Conservation (phyloP, 1,140 invertebrate species). For the Psilanteris sp. region DNA sequence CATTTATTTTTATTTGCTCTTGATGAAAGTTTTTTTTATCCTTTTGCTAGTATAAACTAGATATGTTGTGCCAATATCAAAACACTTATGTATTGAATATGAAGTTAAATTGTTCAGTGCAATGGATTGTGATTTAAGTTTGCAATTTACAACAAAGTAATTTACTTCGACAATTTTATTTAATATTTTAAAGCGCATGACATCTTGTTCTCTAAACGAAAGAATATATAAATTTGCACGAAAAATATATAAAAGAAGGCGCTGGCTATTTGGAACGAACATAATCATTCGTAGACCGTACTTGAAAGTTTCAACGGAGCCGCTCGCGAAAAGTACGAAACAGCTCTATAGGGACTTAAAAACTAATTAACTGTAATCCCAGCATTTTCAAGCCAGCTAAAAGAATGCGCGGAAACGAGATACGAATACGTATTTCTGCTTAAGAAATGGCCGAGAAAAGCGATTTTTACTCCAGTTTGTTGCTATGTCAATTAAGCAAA, state of each 20-base stretch:
- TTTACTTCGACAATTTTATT: background rate
- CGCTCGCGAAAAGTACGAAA: slow-evolving; percentile 58
- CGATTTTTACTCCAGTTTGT: slow-evolving; percentile 22
- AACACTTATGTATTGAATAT: too few relatives aligned
- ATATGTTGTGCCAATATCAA: too few relatives aligned
- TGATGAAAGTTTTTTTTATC: too few relatives aligned
- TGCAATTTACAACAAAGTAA: too few relatives aligned
- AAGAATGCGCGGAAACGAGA: slow-evolving; percentile 59
- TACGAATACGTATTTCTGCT: slow-evolving; percentile 59
- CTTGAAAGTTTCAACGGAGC: slow-evolving; percentile 47
- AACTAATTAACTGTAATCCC: slow-evolving; percentile 67
- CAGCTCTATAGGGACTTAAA: slow-evolving; percentile 63
- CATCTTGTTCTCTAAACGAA: background rate
- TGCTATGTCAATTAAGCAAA: slow-evolving; percentile 20
- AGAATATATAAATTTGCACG: slow-evolving; percentile 4
- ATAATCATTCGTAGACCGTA: slow-evolving; percentile 50
- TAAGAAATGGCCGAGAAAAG: slow-evolving; percentile 37
- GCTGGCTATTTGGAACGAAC: slow-evolving; percentile 19
- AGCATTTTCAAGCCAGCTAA: slow-evolving; percentile 40
- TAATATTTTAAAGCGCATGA: background rate
- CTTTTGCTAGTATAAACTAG: too few relatives aligned
- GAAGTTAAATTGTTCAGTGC: too few relatives aligned
- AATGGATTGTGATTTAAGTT: too few relatives aligned
- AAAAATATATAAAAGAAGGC: slow-evolving; percentile 36
- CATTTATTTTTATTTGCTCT: too few relatives aligned